A percentile compares a stretch with the other conserved stretches of the same genome.
These are phyloP conservation scores for Mus musculus DNA, from an alignment of 2,113 vertebrate genomes.

Conservation along the genomic window GRCm39 chr10:17951501-17952000, in stretches of 20 bases:
- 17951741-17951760: conserved; percentile 29
- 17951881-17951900: neutral
- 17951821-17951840: conserved; percentile 20
- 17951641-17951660: neutral
- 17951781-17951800: neutral
- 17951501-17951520: conserved; percentile 2
- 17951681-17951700: neutral
- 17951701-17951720: conserved; percentile 29
- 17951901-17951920: neutral
- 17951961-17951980: conserved; percentile 1
- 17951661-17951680: conserved; percentile 31
- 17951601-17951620: conserved; percentile 35
- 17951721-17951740: neutral
- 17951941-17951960: neutral
- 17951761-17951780: neutral
- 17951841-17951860: neutral
- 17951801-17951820: conserved; percentile 40
- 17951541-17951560: conserved; percentile 45
- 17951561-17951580: neutral
- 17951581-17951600: conserved; percentile 65
- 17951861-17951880: conserved; percentile 27
- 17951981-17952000: conserved; percentile 23
- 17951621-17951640: conserved; percentile 55
- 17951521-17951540: conserved; percentile 17
- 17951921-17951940: neutral